Evolutionary conservation across 1,140 invertebrate genomes (phyloP).

Genomic region (Phymastichus coffea): DNA sequence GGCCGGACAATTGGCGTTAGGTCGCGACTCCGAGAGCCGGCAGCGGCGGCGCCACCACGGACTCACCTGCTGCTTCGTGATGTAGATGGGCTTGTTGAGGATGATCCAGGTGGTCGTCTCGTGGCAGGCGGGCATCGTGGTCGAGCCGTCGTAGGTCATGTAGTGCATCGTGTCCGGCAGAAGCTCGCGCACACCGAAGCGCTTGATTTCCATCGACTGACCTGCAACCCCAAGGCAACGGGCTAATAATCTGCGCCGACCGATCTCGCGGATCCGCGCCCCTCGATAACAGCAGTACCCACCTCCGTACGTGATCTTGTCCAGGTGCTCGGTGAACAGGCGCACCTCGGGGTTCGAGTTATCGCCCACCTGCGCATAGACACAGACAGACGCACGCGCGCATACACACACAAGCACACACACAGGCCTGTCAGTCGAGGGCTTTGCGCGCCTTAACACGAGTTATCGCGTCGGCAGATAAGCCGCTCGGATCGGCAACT

Average conservation of each 20-base stretch:
- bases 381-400: slow-evolving; percentile 35
- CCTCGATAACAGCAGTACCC: too few relatives aligned
- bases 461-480: too few relatives aligned
- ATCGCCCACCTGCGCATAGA: slow-evolving; percentile 78
- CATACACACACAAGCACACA: background rate
- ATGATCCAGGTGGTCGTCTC: slow-evolving; percentile 95
- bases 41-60: too few relatives aligned
- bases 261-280: too few relatives aligned
- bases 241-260: too few relatives aligned
- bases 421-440: too few relatives aligned
- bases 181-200: slow-evolving; percentile 79
- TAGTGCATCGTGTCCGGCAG: slow-evolving; percentile 91
- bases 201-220: slow-evolving; percentile 77
- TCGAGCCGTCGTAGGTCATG: slow-evolving; percentile 96
- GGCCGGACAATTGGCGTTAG: too few relatives aligned
- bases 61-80: slow-evolving; percentile 88
- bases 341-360: slow-evolving; percentile 82
- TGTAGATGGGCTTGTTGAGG: slow-evolving; percentile 95
- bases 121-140: slow-evolving; percentile 90
- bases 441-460: too few relatives aligned
- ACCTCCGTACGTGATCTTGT: slow-evolving; percentile 86
- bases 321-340: slow-evolving; percentile 83
- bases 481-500: too few relatives aligned
- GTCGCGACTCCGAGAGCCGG: too few relatives aligned
- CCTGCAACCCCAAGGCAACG: slow-evolving; percentile 57